Evolutionary conservation across 2,113 vertebrate genomes (phyloP).

Genomic region (Jacana jacana): DNA sequence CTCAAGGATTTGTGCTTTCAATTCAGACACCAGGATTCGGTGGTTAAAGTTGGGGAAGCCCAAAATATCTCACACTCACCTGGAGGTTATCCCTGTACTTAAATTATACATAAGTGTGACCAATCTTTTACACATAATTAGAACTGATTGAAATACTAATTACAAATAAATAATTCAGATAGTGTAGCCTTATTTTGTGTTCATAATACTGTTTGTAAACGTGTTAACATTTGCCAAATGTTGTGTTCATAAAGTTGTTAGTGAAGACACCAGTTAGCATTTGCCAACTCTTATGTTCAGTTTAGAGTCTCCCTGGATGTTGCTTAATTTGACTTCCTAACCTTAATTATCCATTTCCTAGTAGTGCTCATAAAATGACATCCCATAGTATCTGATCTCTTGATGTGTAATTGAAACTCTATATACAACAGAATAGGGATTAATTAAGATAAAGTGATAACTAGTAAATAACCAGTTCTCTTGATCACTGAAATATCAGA

Average conservation of each 20-base stretch:
- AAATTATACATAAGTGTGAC: background rate
- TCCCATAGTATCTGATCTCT: background rate
- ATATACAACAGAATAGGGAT: background rate
- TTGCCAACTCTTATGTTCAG: background rate
- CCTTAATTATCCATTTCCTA: background rate
- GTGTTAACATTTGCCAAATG: background rate
- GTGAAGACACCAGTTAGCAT: background rate
- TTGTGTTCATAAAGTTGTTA: background rate
- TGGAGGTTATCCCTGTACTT: background rate
- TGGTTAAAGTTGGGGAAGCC: background rate
- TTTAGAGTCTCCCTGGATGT: background rate
- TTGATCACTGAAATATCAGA: background rate
- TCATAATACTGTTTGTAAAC: background rate
- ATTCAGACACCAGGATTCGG: background rate
- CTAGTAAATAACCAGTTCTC: background rate
- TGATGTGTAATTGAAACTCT: background rate
- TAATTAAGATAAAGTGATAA: background rate
- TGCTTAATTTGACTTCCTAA: background rate
- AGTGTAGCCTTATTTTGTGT: background rate
- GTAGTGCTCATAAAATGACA: background rate
- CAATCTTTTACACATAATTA: background rate
- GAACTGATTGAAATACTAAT: background rate
- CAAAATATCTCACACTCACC: background rate
- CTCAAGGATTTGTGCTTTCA: background rate
- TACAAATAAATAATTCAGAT: background rate